Evolutionary conservation across 1,140 invertebrate species (phyloP).

Genomic region (Xylocopa sonorina): DNA sequence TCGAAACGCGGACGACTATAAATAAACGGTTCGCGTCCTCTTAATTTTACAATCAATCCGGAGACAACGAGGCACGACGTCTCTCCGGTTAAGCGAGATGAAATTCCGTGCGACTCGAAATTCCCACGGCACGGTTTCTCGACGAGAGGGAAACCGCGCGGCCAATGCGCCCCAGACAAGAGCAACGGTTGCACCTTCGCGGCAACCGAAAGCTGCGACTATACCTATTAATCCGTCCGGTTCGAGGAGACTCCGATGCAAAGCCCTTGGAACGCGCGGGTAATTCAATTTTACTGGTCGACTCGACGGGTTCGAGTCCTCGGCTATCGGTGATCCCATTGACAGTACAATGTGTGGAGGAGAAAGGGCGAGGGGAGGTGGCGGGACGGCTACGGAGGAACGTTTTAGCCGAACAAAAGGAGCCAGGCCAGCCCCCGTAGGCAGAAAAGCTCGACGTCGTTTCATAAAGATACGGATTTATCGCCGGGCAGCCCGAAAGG

Average conservation of each 20-base stretch:
- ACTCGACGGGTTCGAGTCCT: conserved; percentile 7
- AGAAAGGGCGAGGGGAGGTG: conserved; percentile 39
- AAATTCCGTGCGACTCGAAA: no score
- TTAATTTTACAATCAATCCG: no score
- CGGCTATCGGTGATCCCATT: conserved; percentile 42
- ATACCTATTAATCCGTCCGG: not conserved
- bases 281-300: conserved; percentile 9
- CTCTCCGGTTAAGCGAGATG: no score
- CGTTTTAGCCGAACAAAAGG: conserved; percentile 63
- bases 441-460: conserved; percentile 61
- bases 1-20: no score
- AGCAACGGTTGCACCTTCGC: no score
- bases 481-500: conserved; percentile 59
- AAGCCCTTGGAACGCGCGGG: not conserved
- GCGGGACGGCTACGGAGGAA: conserved; percentile 38
- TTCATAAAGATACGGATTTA: conserved; percentile 75
- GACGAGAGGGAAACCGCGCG: no score
- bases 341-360: conserved; percentile 60
- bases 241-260: not conserved
- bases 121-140: no score
- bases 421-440: conserved; percentile 50
- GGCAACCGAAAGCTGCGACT: not conserved
- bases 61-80: no score
- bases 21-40: no score
- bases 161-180: no score